These are phyloP conservation scores for Agrochola circellaris DNA, from an alignment of 2,888 invertebrate genomes.

Conservation along the genomic window DNA sequence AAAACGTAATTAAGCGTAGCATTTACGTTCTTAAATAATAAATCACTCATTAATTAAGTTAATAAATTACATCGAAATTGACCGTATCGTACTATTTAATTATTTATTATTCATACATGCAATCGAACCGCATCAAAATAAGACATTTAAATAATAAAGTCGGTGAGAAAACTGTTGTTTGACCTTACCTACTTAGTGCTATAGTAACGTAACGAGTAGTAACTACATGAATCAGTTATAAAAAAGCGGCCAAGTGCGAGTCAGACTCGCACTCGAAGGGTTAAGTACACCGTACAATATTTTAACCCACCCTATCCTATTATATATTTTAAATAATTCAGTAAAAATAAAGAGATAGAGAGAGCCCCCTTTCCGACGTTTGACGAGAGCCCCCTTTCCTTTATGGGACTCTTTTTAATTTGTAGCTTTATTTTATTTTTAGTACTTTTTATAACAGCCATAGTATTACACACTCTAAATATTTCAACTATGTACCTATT, in stretches of 20 bases:
- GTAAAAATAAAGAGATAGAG: no score
- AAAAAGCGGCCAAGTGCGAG: conserved; percentile 27
- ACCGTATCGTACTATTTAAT: conserved; percentile 36
- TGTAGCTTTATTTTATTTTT: not conserved
- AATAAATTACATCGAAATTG: conserved; percentile 38
- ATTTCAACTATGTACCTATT: not conserved
- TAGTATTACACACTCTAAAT: not conserved
- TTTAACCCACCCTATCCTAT: not conserved
- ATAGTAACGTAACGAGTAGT: conserved; percentile 10
- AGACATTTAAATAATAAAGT: conserved; percentile 58
- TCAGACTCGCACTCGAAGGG: not conserved
- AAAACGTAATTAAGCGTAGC: conserved; percentile 16
- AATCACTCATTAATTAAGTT: conserved; percentile 25
- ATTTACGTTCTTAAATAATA: conserved; percentile 18
- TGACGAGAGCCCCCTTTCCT: no score
- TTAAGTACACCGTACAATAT: not conserved
- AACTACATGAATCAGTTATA: conserved; percentile 25
- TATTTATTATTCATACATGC: conserved; percentile 63
- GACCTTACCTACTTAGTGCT: conserved; percentile 62
- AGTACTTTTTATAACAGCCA: not conserved
- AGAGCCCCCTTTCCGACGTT: no score
- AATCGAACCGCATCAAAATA: conserved; percentile 62
- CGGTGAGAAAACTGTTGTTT: conserved; percentile 57
- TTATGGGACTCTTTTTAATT: no score
- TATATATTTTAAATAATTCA: no score